Evolutionary conservation across 1,140 invertebrate species (phyloP).

Genomic region (Aphelinus atriplicis): DNA sequence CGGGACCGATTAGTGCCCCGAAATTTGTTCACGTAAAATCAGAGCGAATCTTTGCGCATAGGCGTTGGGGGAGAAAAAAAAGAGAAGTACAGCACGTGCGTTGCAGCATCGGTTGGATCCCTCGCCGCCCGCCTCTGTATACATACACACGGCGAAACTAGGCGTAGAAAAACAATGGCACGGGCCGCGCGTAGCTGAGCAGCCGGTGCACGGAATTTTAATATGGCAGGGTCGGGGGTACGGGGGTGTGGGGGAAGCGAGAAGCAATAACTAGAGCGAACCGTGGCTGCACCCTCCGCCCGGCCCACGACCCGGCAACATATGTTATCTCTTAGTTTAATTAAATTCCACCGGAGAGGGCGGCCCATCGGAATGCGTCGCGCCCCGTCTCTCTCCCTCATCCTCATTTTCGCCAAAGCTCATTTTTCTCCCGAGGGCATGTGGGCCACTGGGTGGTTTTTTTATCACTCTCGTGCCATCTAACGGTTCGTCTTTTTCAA

Average conservation of each 20-base stretch:
- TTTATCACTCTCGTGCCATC: too few relatives aligned
- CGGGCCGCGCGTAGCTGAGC: slow-evolving; percentile 45
- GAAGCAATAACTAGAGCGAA: slow-evolving; percentile 59
- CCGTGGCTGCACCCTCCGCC: slow-evolving; percentile 24
- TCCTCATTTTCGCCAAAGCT: background rate
- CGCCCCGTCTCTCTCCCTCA: slow-evolving; percentile 28
- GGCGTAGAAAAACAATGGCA: slow-evolving; percentile 31
- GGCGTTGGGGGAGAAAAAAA: background rate
- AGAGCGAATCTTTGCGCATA: background rate
- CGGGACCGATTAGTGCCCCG: too few relatives aligned
- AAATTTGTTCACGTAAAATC: too few relatives aligned
- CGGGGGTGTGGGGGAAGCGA: slow-evolving; percentile 41
- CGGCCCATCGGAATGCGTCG: slow-evolving; percentile 47
- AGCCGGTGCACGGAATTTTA: slow-evolving; percentile 66
- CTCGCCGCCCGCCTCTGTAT: background rate
- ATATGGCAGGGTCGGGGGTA: slow-evolving; percentile 56
- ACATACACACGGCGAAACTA: background rate
- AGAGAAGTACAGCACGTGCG: too few relatives aligned
- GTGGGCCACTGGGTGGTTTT: too few relatives aligned
- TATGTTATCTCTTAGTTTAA: slow-evolving; percentile 69
- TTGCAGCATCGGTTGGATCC: too few relatives aligned
- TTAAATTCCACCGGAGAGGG: slow-evolving; percentile 61
- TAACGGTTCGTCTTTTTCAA: too few relatives aligned
- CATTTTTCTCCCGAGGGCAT: too few relatives aligned
- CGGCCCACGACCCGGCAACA: slow-evolving; percentile 53